These are phyloP conservation scores for Tiliacea aurago DNA, from an alignment of 2,888 invertebrate genomes.

Conservation along the genomic window DNA sequence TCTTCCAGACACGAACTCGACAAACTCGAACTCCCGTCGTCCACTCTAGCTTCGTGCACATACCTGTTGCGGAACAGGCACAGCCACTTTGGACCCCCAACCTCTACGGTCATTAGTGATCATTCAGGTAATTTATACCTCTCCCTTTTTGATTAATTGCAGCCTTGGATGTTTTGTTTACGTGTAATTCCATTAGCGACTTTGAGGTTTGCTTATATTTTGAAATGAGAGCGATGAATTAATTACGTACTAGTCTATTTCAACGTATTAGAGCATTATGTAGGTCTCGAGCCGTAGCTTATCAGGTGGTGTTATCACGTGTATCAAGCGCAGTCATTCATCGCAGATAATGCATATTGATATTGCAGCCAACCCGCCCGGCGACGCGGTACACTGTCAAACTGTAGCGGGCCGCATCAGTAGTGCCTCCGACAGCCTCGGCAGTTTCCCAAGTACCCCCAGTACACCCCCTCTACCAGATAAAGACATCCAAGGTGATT, in stretches of 20 bases:
- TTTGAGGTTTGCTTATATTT: conserved; percentile 13
- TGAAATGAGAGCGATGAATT: conserved; percentile 14
- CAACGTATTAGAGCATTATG: conserved; percentile 64
- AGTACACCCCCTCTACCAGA: conserved; percentile 75
- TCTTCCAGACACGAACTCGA: conserved; percentile 79
- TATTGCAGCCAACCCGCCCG: conserved; percentile 82
- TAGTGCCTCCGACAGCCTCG: conserved; percentile 73
- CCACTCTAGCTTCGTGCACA: conserved; percentile 76
- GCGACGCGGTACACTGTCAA: conserved; percentile 74
- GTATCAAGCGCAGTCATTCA: conserved; percentile 82
- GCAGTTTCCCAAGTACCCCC: conserved; percentile 72
- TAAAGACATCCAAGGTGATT: conserved; percentile 83
- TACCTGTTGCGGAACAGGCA: conserved; percentile 62
- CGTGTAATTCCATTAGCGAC: conserved; percentile 1
- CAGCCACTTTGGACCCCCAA: conserved; percentile 78
- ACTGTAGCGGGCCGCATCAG: conserved; percentile 76
- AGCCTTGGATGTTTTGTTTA: conserved; percentile 24
- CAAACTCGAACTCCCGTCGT: conserved; percentile 74
- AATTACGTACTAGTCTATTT: conserved; percentile 56
- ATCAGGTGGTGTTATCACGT: conserved; percentile 82
- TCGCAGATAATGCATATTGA: conserved; percentile 79
- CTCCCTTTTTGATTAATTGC: conserved; percentile 13
- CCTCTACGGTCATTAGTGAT: conserved; percentile 83
- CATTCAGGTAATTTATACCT: conserved; percentile 77
- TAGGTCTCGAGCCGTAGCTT: conserved; percentile 72